Evolutionary conservation across 2,113 vertebrate species (phyloP), one percentile per base, ranked within the genome.

Genomic region (Stigmatopora nigra): DNA sequence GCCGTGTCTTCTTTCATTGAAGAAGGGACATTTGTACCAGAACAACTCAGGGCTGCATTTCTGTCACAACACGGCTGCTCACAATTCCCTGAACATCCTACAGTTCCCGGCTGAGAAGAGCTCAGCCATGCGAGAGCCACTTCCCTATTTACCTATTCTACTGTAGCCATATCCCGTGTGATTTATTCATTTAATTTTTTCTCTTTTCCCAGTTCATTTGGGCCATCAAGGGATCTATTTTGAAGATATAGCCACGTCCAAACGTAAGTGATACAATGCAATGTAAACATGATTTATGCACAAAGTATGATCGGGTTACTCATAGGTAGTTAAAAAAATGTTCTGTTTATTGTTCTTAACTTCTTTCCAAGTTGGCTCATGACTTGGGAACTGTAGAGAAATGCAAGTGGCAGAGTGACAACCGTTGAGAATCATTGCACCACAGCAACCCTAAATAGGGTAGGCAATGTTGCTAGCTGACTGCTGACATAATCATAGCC

Each of bases 401-500:
- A 49, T 49, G 48, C 16, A 1, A 16, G 15, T 47, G 4, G 5
- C 46, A 49, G 47, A 3, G 16, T 49, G 48, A 19, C 16, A 49
- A 19, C 48, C 9, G 7, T 51, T n/a, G n/a, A 51, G 48, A 58
- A 9, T 16, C 35, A n/a, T 58, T 36, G 15, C 35, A 58, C 15
- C 56, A 10, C 17, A 58, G 56, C 31, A 36, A 9, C 7, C 25
- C 55, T 13, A 2, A 17, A 57, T 7, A 31, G 7, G 14, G 31
- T 36, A 57, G 13, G 25, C 14, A n/a, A n/a, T 47, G 1, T 44
- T 49, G 65, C 70, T 55, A 65, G 7, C 19, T 72, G 60, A 31
- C 44, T 46, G 20, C 52, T 36, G 16, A 68, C 68, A 67, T 47
- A 31, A 36, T 41, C 20, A 7, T n/a, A 52, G 15, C 65, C 52